Evolutionary conservation across 2,888 invertebrate species (phyloP).

Genomic region (Acronicta aceris): DNA sequence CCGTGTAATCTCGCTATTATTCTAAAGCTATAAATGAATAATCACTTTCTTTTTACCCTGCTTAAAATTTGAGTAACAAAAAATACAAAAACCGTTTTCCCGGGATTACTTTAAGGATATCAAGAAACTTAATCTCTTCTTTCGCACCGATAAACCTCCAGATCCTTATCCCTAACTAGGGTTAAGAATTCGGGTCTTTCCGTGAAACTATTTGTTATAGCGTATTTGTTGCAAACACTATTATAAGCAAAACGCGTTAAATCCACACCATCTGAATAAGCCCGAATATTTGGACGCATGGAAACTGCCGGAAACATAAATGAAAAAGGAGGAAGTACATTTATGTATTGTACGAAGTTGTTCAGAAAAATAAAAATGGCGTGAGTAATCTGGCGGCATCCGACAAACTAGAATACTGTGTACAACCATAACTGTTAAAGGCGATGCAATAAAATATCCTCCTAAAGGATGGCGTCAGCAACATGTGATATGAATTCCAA

Average conservation of each 20-base stretch:
- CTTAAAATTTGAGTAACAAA: slow-evolving; percentile 45
- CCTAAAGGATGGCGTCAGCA: slow-evolving; percentile 54
- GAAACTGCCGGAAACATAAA: slow-evolving; percentile 39
- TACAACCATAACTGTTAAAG: slow-evolving; percentile 53
- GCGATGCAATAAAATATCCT: slow-evolving; percentile 55
- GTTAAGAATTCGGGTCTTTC: slow-evolving; percentile 26
- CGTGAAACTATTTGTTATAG: slow-evolving; percentile 34
- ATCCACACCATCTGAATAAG: slow-evolving; percentile 27
- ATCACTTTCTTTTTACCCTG: slow-evolving; percentile 43
- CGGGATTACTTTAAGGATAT: slow-evolving; percentile 52
- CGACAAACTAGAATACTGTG: slow-evolving; percentile 45
- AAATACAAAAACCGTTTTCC: slow-evolving; percentile 64
- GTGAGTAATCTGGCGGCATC: slow-evolving; percentile 47
- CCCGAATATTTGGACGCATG: slow-evolving; percentile 35
- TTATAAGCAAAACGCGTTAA: slow-evolving; percentile 29
- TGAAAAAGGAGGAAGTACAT: slow-evolving; percentile 47
- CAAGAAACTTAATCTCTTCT: slow-evolving; percentile 67
- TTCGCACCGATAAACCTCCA: slow-evolving; percentile 57
- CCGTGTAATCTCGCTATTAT: slow-evolving; percentile 37
- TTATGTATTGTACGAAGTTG: slow-evolving; percentile 22
- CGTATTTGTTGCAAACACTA: slow-evolving; percentile 44
- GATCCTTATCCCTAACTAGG: slow-evolving; percentile 14
- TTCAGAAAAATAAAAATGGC: slow-evolving; percentile 38
- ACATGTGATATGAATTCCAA: slow-evolving; percentile 63
- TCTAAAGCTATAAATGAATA: slow-evolving; percentile 39